A percentile compares a stretch with the other conserved stretches of the same genome.
These are phyloP conservation scores for Scaptomyza tumidula DNA, from an alignment of 2,888 invertebrate genomes.

Conservation along the genomic window DNA sequence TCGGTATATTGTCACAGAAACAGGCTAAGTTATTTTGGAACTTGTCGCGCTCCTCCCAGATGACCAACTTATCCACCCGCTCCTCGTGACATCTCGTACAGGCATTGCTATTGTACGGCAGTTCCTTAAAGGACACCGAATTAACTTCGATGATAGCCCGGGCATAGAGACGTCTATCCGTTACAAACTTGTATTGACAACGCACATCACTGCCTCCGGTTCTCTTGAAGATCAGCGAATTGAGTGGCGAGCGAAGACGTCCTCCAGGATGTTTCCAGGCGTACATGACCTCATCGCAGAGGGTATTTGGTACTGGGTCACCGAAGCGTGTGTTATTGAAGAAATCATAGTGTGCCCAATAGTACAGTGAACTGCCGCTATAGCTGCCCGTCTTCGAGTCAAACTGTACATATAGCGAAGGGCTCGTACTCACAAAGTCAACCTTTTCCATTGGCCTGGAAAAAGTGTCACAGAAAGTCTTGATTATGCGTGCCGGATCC, in stretches of 20 bases:
- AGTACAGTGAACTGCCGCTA: constrained; percentile 96
- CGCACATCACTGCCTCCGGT: constrained; percentile 91
- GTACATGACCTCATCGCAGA: constrained; percentile 94
- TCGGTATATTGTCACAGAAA: constrained; percentile 88
- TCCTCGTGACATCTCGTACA: constrained; percentile 95
- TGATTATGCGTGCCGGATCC: constrained; percentile 95
- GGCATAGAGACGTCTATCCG: constrained; percentile 92
- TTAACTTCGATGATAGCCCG: constrained; percentile 90
- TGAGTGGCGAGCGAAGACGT: constrained; percentile 91
- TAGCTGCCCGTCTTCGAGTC: constrained; percentile 97
- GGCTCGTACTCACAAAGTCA: constrained; percentile 95
- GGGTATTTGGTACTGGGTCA: constrained; percentile 91
- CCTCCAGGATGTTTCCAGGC: constrained; percentile 93
- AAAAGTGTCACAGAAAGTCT: constrained; percentile 97
- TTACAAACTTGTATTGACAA: constrained; percentile 93
- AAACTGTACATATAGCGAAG: constrained; percentile 93
- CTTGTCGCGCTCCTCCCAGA: constrained; percentile 91
- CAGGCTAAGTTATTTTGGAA: constrained; percentile 89
- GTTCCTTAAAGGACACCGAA: constrained; percentile 93
- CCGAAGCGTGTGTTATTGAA: constrained; percentile 95
- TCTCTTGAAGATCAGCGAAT: constrained; percentile 93
- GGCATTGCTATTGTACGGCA: constrained; percentile 91
- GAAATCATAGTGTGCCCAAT: constrained; percentile 97
- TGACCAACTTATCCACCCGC: constrained; percentile 92
- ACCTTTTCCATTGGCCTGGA: constrained; percentile 96